Evolutionary conservation across 1,140 invertebrate species (phyloP), one percentile per base, ranked within the genome.

Genomic region (Cydia strobilella): DNA sequence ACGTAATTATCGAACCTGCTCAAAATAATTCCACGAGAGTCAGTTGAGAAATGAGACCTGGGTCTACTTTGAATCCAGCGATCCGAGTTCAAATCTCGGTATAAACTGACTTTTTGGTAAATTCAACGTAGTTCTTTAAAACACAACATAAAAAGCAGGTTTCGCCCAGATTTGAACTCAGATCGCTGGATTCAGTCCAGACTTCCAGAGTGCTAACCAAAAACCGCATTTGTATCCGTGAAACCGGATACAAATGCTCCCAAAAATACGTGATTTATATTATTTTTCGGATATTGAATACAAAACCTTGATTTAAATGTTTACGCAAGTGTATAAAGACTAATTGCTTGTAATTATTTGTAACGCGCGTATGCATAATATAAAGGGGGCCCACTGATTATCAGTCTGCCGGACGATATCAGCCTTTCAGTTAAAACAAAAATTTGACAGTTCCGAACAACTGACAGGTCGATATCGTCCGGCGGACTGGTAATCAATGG

Each of bases 111-210:
- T 13, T 13, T 13, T 6, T 51, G n/a, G 7, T 51, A n/a, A 7
- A 7, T 2, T 51, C n/a, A 6, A 51, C 10, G 6, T 18, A 51
- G n/a, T 13, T 18, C 4, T 15, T 27, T 69, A 10, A 9, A 69
- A 39, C 4, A 35, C 2, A 39, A 27, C 65, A 18, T 23, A 59
- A 59, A 59, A 59, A 23, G 9, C 35, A 69, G 65, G 65, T 69
- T 39, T 27, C 65, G 42, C 65, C 65, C 35, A 69, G 65, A 69
- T 65, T 77, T 77, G 72, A 73, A 73, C 72, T 73, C 72, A 45
- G 72, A 73, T 73, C 72, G 72, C 72, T 74, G 73, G 73, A 59
- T 74, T 74, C 72, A 73, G 23, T n/a, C n/a, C n/a, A 73, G 72
- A n/a, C n/a, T n/a, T 73, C 45, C 72, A 73, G 72, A 73, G 72